phyloP scores from a whole-genome alignment of 64 coral and sea anemone species.

The Stichodactyla helianthus region DNA sequence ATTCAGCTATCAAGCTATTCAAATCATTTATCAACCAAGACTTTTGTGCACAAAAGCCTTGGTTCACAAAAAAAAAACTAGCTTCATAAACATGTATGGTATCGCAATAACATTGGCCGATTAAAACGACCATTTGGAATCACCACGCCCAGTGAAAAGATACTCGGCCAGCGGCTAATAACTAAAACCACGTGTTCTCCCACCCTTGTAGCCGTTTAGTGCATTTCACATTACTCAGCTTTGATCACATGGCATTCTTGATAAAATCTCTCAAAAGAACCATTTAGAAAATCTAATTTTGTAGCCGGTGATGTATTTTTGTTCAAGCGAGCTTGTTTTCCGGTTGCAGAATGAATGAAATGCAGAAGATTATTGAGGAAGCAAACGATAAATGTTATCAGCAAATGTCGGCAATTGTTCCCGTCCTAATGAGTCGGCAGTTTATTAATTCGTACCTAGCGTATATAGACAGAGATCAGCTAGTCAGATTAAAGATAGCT shows the following conservation, averaged over 20 bases:
- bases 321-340: not conserved
- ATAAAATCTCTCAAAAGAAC: constrained; percentile 1
- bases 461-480: not conserved
- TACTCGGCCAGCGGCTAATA: too few relatives aligned
- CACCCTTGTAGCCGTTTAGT: too few relatives aligned
- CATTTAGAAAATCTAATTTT: not conserved
- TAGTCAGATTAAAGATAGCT: not conserved
- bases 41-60: too few relatives aligned
- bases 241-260: not conserved
- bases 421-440: not conserved
- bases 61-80: too few relatives aligned
- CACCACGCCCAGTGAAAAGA: too few relatives aligned
- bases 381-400: not conserved
- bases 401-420: not conserved
- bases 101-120: too few relatives aligned
- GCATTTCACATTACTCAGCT: not conserved
- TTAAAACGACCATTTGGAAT: too few relatives aligned
- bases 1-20: too few relatives aligned
- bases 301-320: not conserved
- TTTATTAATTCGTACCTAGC: not conserved
- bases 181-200: too few relatives aligned
- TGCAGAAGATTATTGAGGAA: not conserved
- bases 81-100: too few relatives aligned
- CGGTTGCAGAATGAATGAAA: not conserved
- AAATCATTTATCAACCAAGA: too few relatives aligned